Percentiles rank a stretch among this genome's conserved stretches.
These are phyloP conservation scores for Carcharodon carcharias DNA, from an alignment of 2,797 vertebrate genomes.

Conservation along the genomic window DNA sequence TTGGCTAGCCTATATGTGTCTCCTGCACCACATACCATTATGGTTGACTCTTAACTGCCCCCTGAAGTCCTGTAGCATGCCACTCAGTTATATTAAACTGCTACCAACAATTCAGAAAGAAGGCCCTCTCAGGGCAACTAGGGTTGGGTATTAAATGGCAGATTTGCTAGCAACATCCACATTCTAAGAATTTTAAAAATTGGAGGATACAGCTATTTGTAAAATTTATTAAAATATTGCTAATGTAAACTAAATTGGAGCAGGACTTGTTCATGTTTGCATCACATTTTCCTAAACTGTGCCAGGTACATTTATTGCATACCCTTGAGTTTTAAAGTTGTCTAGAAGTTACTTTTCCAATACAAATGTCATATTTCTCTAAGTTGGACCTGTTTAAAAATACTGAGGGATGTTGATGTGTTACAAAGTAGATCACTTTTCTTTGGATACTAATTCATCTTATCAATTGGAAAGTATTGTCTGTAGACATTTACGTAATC, in stretches of 20 bases:
- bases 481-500: neutral
- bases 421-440: neutral
- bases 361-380: neutral
- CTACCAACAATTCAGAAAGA: neutral
- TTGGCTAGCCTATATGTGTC: neutral
- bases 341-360: neutral
- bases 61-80: neutral
- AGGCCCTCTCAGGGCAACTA: neutral
- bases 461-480: neutral
- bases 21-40: neutral
- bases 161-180: neutral
- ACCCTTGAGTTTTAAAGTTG: neutral
- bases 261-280: no score
- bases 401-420: neutral
- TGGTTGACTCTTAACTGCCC: neutral
- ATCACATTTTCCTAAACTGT: neutral
- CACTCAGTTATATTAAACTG: neutral
- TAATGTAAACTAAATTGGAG: neutral
- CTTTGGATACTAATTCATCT: neutral
- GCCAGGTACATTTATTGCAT: neutral
- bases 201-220: neutral
- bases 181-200: neutral
- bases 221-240: neutral
- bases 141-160: neutral
- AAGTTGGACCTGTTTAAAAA: neutral